Evolutionary conservation across 1,140 invertebrate species (phyloP).

Genomic region (Lepidostoma basale): DNA sequence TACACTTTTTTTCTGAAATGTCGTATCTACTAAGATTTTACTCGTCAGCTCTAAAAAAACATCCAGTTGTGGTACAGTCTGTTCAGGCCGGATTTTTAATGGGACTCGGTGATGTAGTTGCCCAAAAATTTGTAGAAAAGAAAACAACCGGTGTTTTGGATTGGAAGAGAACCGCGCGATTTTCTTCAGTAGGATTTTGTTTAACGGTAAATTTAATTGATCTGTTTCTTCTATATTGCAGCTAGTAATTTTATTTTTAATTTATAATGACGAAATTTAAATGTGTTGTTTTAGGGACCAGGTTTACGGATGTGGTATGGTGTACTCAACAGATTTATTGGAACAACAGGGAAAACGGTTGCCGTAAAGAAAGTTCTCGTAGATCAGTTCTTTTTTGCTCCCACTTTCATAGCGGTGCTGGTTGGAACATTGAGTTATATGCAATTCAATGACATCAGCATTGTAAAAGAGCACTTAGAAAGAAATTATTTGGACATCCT

Average conservation of each 20-base stretch:
- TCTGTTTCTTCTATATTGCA: background rate
- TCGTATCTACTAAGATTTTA: slow-evolving; percentile 17
- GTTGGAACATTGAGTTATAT: slow-evolving; percentile 64
- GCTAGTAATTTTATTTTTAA: background rate
- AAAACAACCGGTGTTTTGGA: slow-evolving; percentile 9
- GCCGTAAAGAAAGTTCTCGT: slow-evolving; percentile 73
- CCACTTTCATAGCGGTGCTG: slow-evolving; percentile 68
- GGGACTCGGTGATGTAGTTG: slow-evolving; percentile 28
- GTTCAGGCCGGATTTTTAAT: slow-evolving; percentile 32
- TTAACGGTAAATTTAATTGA: slow-evolving; percentile 7
- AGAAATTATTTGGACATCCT: slow-evolving; percentile 73
- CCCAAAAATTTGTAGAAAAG: slow-evolving; percentile 22
- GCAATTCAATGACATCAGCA: slow-evolving; percentile 64
- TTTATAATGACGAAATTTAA: background rate
- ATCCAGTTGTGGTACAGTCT: slow-evolving; percentile 17
- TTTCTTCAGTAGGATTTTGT: slow-evolving; percentile 25
- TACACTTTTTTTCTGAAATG: background rate
- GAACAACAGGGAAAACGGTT: slow-evolving; percentile 62
- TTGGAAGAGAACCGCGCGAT: slow-evolving; percentile 28
- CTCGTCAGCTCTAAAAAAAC: background rate
- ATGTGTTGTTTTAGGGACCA: slow-evolving; percentile 67
- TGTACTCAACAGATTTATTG: slow-evolving; percentile 65
- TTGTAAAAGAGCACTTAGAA: slow-evolving; percentile 65
- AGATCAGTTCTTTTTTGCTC: slow-evolving; percentile 81
- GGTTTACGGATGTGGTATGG: slow-evolving; percentile 73